Evolutionary conservation across 2,888 invertebrate species (phyloP).

Genomic region (Salpingus planirostris): DNA sequence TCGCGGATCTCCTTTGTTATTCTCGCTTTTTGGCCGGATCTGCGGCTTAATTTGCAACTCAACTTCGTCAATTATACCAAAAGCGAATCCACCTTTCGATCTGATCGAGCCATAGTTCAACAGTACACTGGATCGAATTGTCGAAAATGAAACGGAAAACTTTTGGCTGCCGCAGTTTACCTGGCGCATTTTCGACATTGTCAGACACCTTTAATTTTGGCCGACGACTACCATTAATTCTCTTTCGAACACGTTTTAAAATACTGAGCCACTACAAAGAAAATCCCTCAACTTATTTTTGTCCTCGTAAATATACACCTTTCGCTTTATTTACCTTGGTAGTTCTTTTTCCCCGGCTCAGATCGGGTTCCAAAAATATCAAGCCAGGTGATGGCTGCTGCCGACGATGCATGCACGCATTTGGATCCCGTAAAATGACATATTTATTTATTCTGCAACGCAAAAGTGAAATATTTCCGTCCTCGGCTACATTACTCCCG

Average conservation of each 20-base stretch:
- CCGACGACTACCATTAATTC: conserved; percentile 2
- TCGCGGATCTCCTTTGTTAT: conserved; percentile 34
- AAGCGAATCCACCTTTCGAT: no score
- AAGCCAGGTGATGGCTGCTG: conserved; percentile 8
- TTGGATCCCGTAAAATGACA: conserved; percentile 1
- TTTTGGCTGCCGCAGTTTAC: conserved; percentile 10
- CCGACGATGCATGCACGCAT: conserved; percentile 2
- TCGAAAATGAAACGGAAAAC: conserved; percentile 7
- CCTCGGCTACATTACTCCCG: neutral
- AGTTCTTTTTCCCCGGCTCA: conserved; percentile 4
- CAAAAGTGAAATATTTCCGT: conserved; percentile 3
- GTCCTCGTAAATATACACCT: conserved; percentile 9
- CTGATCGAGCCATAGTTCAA: no score
- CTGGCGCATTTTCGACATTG: conserved; percentile 11
- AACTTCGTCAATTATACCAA: conserved; percentile 5
- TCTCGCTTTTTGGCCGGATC: conserved; percentile 21
- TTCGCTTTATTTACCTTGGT: conserved; percentile 12
- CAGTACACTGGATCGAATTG: no score
- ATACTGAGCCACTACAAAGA: conserved; percentile 11
- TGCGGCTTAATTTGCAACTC: conserved; percentile 26
- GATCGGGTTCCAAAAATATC: conserved; percentile 8
- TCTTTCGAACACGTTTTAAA: conserved; percentile 6
- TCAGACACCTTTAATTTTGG: conserved; percentile 7
- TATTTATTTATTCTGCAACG: conserved; percentile 3
- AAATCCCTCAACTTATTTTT: conserved; percentile 10